Evolutionary conservation across 2,888 invertebrate species (phyloP).

Genomic region (Thalpophila matura): DNA sequence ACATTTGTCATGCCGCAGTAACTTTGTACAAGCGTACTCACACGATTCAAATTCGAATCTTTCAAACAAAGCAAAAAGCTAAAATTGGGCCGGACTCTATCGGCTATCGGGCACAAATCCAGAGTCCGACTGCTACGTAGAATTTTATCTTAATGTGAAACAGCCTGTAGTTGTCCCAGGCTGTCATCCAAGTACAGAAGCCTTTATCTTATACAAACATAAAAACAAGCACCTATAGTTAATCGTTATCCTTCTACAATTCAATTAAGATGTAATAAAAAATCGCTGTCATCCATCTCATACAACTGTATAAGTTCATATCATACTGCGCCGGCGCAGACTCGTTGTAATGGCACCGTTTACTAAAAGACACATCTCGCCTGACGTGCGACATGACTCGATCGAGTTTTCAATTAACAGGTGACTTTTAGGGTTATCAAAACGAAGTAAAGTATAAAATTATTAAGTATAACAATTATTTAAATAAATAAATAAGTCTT

Average conservation of each 20-base stretch:
- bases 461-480: too few species aligned
- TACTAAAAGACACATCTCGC: constrained; percentile 42
- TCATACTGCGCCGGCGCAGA: constrained; percentile 4
- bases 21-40: too few species aligned
- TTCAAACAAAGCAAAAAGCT: too few species aligned
- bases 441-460: not conserved
- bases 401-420: constrained; percentile 61
- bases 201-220: not conserved
- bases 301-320: constrained; percentile 34
- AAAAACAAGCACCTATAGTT: not conserved
- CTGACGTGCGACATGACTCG: constrained; percentile 54
- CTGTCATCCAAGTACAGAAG: not conserved
- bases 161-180: too few species aligned
- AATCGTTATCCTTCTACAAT: constrained; percentile 27
- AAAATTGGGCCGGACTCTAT: too few species aligned
- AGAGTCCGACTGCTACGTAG: too few species aligned
- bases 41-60: too few species aligned
- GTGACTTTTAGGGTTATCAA: constrained; percentile 51
- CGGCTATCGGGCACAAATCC: too few species aligned
- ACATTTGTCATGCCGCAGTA: too few species aligned
- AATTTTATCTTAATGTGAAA: too few species aligned
- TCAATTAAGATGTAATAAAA: constrained; percentile 49
- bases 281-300: constrained; percentile 45
- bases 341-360: constrained; percentile 56
- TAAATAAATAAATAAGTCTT: too few species aligned